These are phyloP conservation scores for Manacus vitellinus DNA, from an alignment of 2,113 vertebrate genomes.

Conservation along the genomic window DNA sequence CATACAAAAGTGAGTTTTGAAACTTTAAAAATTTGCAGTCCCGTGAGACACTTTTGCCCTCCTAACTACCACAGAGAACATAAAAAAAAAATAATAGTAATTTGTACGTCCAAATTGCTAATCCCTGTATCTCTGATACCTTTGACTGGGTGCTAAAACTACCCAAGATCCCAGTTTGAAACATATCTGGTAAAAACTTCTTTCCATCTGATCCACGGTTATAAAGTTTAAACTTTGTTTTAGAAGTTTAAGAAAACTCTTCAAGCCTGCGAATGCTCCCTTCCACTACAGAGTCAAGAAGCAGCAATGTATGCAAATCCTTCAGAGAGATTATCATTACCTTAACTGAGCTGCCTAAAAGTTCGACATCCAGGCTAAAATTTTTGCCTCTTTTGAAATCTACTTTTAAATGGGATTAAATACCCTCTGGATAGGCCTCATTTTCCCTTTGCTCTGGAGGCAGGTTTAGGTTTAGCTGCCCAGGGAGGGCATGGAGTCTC, in stretches of 20 bases:
- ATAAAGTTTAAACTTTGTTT: not conserved
- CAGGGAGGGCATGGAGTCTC: not conserved
- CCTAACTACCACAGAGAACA: not conserved
- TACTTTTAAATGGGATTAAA: not conserved
- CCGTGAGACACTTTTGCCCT: not conserved
- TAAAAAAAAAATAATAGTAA: not conserved
- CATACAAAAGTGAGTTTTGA: not conserved
- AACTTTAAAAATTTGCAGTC: not conserved
- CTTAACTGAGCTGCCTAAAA: not conserved
- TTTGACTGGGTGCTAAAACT: not conserved
- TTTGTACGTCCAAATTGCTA: not conserved
- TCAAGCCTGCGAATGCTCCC: not conserved
- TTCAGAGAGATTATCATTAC: not conserved
- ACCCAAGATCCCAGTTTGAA: not conserved
- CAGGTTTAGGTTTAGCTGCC: not conserved
- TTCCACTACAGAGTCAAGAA: not conserved
- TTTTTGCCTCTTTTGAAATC: not conserved
- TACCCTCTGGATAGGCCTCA: not conserved
- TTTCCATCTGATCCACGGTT: not conserved
- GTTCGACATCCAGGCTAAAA: not conserved
- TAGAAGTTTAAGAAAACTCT: not conserved
- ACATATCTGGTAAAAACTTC: not conserved
- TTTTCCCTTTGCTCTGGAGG: not conserved
- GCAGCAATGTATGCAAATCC: not conserved
- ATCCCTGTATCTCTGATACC: not conserved